These are phyloP conservation scores for Macrocentrus cingulum DNA, from an alignment of 1,140 invertebrate species.

Conservation along the genomic window DNA sequence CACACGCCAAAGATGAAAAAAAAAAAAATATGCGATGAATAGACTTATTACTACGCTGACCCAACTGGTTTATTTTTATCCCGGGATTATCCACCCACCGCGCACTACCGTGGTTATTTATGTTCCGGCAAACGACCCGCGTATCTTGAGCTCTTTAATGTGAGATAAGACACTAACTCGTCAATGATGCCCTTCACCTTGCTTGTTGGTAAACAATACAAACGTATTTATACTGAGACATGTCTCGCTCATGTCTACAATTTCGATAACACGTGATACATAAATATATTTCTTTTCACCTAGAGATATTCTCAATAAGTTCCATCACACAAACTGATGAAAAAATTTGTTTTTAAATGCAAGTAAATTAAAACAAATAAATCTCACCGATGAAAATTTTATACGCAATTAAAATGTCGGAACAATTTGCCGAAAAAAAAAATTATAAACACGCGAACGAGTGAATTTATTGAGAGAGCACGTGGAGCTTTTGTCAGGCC, in stretches of 20 bases:
- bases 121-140: neutral
- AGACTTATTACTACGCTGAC: conserved; percentile 7
- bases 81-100: conserved; percentile 4
- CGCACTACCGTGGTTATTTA: neutral
- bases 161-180: neutral
- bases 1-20: no score
- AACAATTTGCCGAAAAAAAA: no score
- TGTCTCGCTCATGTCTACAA: no score
- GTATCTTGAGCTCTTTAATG: neutral
- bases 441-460: neutral
- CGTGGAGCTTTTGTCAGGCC: conserved; percentile 18
- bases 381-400: no score
- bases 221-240: no score
- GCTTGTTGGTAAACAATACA: no score
- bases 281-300: no score
- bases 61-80: conserved; percentile 16
- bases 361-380: neutral
- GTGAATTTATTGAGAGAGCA: conserved; percentile 5
- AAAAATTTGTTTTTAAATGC: neutral
- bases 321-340: no score
- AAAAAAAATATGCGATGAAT: no score
- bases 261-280: no score
- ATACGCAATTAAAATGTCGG: no score
- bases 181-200: neutral
- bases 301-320: no score